Evolutionary conservation across 2,888 invertebrate genomes (phyloP).

Genomic region (Brachypterus glaber): DNA sequence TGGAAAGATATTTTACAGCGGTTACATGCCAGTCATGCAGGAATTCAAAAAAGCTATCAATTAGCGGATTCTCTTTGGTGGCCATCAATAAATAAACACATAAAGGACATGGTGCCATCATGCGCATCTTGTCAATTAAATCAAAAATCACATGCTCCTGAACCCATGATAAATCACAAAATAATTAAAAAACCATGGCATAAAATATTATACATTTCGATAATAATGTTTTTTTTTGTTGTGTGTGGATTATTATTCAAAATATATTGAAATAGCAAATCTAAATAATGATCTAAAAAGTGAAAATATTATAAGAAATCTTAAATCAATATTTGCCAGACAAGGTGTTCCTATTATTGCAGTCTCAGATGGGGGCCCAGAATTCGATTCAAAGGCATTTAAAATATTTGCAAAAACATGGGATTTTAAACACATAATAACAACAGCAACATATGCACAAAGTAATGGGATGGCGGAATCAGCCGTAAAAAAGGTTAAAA

Average conservation of each 20-base stretch:
- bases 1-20: too few species aligned
- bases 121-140: constrained; percentile 3
- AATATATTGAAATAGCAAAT: constrained; percentile 4
- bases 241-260: constrained; percentile 7
- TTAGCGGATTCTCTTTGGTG: too few species aligned
- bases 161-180: constrained; percentile 7
- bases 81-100: too few species aligned
- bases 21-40: too few species aligned
- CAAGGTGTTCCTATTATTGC: constrained; percentile 7
- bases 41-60: too few species aligned
- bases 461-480: constrained; percentile 4
- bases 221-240: too few species aligned
- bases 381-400: constrained; percentile 6
- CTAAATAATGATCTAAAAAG: constrained; percentile 7
- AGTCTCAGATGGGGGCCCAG: constrained; percentile 8
- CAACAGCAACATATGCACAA: constrained; percentile 7
- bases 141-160: constrained; percentile 4
- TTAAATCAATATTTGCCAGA: constrained; percentile 1
- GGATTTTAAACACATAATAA: constrained; percentile 4
- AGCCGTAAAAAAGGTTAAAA: constrained; percentile 3
- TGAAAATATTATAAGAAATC: neutral
- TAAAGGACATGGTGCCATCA: too few species aligned
- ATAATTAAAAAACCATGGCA: constrained; percentile 8
- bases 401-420: constrained; percentile 4
- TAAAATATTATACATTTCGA: too few species aligned